These are phyloP conservation scores for Heterocephalus glaber DNA, from an alignment of 2,113 vertebrate species.

Conservation along the genomic window DNA sequence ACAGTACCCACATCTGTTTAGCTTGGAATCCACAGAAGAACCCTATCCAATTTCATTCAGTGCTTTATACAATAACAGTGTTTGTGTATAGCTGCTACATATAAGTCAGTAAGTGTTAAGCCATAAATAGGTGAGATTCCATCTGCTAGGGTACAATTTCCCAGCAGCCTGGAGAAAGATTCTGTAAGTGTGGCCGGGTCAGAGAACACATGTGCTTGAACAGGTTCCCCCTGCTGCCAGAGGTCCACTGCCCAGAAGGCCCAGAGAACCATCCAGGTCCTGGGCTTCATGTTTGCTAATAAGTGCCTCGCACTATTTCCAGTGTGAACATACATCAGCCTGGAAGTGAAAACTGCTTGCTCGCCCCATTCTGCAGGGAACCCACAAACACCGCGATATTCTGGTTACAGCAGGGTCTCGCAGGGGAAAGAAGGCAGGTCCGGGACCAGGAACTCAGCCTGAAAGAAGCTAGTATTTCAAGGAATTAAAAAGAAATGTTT, in stretches of 20 bases:
- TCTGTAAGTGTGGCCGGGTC: not conserved
- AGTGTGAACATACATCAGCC: constrained; percentile 69
- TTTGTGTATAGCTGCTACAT: not conserved
- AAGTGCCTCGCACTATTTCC: constrained; percentile 66
- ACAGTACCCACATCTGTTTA: not conserved
- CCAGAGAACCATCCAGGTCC: not conserved
- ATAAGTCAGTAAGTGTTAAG: not conserved
- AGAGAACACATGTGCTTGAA: not conserved
- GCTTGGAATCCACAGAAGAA: constrained; percentile 26
- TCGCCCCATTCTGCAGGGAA: constrained; percentile 71
- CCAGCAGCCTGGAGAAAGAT: constrained; percentile 10
- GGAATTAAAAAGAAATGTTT: not conserved
- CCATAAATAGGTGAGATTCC: constrained; percentile 30
- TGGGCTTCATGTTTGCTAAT: constrained; percentile 55
- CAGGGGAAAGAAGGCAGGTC: not conserved
- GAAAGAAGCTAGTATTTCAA: not conserved
- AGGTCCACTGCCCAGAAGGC: constrained; percentile 18
- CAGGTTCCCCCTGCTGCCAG: not conserved
- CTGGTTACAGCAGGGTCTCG: not conserved
- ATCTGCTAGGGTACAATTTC: not conserved
- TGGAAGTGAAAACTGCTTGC: constrained; percentile 72
- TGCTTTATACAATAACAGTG: not conserved
- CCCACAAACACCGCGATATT: not conserved
- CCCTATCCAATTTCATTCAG: not conserved
- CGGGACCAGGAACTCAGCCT: not conserved